Base-by-base conservation (phyloP, 2,113 vertebrate species). In the Stigmatopora nigra region DNA sequence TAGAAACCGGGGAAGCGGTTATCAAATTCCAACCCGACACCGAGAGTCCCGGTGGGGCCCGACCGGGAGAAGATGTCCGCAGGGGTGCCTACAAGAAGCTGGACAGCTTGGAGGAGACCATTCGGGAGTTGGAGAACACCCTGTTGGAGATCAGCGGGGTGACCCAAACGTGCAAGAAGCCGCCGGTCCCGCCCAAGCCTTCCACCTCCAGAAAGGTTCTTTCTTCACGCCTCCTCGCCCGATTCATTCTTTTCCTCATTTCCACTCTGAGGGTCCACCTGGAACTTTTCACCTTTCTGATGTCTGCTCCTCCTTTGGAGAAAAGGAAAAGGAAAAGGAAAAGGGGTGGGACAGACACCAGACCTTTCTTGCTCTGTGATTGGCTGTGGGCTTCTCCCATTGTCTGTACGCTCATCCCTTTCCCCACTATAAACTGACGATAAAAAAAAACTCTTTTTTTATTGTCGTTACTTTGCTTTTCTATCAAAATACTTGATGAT, bases 21-120 rank as follows among this genome's bases (percentile, higher is more conserved):
- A 25, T 68, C 7, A 78, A 52, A n/a, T 41, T 72, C 3, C 44
- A 71, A 1, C 47, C 48, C 7, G 22, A 68, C 45, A 64, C 72
- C 0, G 25, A 70, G 15, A 8, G 1, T n/a, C 38, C 17, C 38
- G n/a, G 12, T 13, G 46, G 25, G 38, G 15, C 22, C 35, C 9
- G 65, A 19, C 36, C n/a, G 14, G 65, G 65, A 19, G 67, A 79
- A 16, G 84, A 75, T 25, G 72, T 85, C 59, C 74, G 81, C 0
- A 46, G 47, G 20, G 77, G 68, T 63, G 69, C 87, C 0, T 95
- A 91, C 88, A 85, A 75, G 77, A 84, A 87, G 0, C 83, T 94
- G 87, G 93, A 95, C 73, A 96, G 93, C 82, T 87, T 98, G 79
- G 95, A 99, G 78, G 95, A 99, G 75, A 95, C 91, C 0, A 93